phyloP scores from a whole-genome alignment of 1,140 invertebrate genomes.

The Frieseomelitta varia region DNA sequence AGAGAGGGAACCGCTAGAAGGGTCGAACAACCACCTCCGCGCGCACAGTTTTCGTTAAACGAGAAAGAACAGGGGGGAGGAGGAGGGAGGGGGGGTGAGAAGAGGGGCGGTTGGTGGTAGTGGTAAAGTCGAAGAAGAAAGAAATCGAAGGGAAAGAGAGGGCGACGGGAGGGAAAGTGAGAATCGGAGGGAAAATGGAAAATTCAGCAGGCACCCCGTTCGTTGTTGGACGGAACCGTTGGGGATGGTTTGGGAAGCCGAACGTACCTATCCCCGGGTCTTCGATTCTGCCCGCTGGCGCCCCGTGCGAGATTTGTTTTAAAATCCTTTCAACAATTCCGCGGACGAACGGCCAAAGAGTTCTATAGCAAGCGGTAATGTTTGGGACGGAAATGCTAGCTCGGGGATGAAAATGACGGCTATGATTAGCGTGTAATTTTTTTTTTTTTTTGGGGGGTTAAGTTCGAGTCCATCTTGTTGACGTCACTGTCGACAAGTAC shows the following conservation, averaged over 20 bases:
- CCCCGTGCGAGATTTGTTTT: slow-evolving; percentile 80
- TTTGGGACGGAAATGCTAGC: background rate
- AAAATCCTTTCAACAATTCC: slow-evolving; percentile 81
- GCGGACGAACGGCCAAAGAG: slow-evolving; percentile 53
- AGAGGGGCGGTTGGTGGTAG: slow-evolving; percentile 3
- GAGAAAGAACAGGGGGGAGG: slow-evolving; percentile 12
- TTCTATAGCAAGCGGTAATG: no score
- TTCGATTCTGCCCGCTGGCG: slow-evolving; percentile 79
- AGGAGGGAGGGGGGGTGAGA: slow-evolving; percentile 30
- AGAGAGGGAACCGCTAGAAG: background rate
- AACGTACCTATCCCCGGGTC: slow-evolving; percentile 68
- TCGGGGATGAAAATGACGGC: background rate
- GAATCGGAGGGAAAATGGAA: slow-evolving; percentile 75
- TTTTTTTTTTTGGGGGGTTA: no score
- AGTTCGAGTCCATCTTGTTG: slow-evolving; percentile 1
- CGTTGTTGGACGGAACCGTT: slow-evolving; percentile 11
- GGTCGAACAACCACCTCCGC: slow-evolving; percentile 42
- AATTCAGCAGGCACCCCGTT: slow-evolving; percentile 73
- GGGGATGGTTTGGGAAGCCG: slow-evolving; percentile 65
- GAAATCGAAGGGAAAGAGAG: slow-evolving; percentile 30
- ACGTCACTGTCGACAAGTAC: no score
- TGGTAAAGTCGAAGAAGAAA: slow-evolving; percentile 31
- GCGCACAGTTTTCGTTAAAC: slow-evolving; percentile 63
- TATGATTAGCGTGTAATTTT: no score
- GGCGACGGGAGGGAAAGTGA: slow-evolving; percentile 49